Base-by-base conservation (phyloP, 1,140 invertebrate genomes). In the Melipona quadrifasciata region DNA sequence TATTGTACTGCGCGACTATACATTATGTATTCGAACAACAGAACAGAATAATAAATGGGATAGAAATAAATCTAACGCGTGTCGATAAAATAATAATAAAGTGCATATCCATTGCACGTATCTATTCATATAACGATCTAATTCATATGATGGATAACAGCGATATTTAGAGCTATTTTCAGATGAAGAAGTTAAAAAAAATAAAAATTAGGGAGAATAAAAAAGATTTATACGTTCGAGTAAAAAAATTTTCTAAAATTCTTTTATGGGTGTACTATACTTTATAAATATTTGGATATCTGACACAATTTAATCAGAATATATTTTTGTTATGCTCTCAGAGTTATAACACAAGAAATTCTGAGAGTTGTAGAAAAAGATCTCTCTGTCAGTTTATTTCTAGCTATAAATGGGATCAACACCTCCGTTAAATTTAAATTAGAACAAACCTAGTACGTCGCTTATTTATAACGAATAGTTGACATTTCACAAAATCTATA, bases 61-160 rank as follows among this genome's bases (percentile, higher is more conserved):
- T 31, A 65, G 64, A 65, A 65, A 65, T 65, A 65, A 65, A 65
- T 65, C n/a, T 65, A 65, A 65, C 16, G 64, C 64, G n/a, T 10
- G 64, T 31, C n/a, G n/a, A 65, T 65, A 27, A 65, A 65, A 6
- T 65, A 27, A n/a, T 0, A n/a, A 27, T 65, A 27, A 65, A n/a
- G 27, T 65, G 27, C 16, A 65, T 27, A n/a, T 65, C 16, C n/a
- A 31, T 17, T 27, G n/a, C 27, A 65, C 64, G 64, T 14, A 27
- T 65, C 64, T n/a, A 6, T 65, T 24, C 39, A 47, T 61, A 24
- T 10, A 61, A 27, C 39, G 39, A 47, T 47, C 39, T 65, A 17
- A 65, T 65, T 65, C 16, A 27, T 17, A 5, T 27, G 6, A 27
- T 65, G 64, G 16, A 8, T 2, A 27, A 6, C 27, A 27, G 16